Evolutionary conservation across 2,888 invertebrate genomes (phyloP).

Genomic region (Tinea semifulvella): DNA sequence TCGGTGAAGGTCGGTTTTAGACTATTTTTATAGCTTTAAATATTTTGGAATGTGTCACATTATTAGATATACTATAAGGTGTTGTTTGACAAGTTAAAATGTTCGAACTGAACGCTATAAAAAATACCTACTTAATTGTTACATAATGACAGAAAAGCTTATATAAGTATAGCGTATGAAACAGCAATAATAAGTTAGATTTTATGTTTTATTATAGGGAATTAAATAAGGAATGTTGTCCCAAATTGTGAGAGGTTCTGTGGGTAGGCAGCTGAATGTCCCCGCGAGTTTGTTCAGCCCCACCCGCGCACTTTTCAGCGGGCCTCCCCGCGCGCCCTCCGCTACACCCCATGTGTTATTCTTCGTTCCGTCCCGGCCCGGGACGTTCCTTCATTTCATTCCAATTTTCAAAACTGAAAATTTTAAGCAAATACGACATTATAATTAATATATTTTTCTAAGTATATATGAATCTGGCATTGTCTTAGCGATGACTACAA

Average conservation of each 20-base stretch:
- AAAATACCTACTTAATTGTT: no score
- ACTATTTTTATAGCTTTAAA: no score
- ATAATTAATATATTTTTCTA: background rate
- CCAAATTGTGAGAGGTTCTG: constrained; percentile 2
- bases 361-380: constrained; percentile 54
- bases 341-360: constrained; percentile 36
- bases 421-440: constrained; percentile 52
- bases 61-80: no score
- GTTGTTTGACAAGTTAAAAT: no score
- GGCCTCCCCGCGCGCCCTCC: constrained; percentile 52
- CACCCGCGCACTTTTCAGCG: constrained; percentile 66
- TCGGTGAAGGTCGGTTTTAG: no score
- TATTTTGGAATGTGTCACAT: no score
- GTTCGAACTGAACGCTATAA: no score
- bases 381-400: constrained; percentile 65
- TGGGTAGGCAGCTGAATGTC: constrained; percentile 37
- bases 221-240: constrained; percentile 7
- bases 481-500: no score
- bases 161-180: no score
- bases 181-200: background rate
- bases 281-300: constrained; percentile 68
- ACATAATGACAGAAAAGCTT: no score
- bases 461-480: no score
- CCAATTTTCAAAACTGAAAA: constrained; percentile 66
- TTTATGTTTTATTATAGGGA: constrained; percentile 1